phyloP scores from a whole-genome alignment of 1,140 invertebrate genomes.

The Solen grandis region DNA sequence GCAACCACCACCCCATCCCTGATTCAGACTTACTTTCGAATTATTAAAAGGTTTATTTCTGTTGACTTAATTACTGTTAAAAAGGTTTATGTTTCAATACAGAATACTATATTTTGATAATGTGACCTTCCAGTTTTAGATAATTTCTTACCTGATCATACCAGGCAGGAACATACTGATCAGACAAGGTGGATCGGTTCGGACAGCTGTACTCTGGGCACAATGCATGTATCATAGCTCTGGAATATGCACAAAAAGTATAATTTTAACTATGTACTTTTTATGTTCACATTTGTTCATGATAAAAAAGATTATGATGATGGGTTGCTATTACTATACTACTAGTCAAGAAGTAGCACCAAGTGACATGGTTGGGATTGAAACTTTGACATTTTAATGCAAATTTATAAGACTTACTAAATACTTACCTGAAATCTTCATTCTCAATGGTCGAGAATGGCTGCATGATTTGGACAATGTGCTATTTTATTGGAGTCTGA shows the following conservation, averaged over 20 bases:
- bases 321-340: not conserved
- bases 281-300: not conserved
- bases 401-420: not conserved
- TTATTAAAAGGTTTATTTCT: no score
- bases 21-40: no score
- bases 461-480: not conserved
- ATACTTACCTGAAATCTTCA: not conserved
- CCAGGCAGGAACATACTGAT: not conserved
- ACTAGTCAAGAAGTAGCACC: not conserved
- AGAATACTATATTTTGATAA: no score
- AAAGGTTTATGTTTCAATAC: no score
- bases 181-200: not conserved
- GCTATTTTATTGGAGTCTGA: not conserved
- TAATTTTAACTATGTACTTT: no score
- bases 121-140: no score
- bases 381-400: not conserved
- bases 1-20: not conserved
- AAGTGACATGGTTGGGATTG: not conserved
- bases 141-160: not conserved
- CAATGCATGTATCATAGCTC: not conserved
- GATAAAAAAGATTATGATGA: not conserved
- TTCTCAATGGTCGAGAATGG: not conserved
- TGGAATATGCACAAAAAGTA: no score
- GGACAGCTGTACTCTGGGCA: not conserved
- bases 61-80: no score